Evolutionary conservation across 2,797 vertebrate genomes (phyloP).

Genomic region (Xenops minutus): DNA sequence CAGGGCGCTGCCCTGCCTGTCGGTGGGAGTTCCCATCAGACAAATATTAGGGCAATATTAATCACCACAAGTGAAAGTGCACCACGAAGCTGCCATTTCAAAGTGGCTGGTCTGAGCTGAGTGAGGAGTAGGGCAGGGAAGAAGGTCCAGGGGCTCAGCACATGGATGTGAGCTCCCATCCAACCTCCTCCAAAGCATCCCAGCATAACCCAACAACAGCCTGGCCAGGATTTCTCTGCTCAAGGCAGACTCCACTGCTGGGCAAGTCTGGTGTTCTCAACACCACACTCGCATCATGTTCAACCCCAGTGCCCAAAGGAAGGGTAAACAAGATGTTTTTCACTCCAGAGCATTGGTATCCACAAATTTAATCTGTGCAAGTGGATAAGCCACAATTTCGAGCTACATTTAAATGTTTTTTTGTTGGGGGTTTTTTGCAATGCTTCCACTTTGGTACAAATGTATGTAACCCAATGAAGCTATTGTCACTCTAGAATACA

Average conservation of each 20-base stretch:
- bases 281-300: background rate
- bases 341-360: background rate
- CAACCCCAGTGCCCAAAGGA: background rate
- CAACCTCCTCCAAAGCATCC: background rate
- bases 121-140: background rate
- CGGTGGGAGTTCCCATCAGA: background rate
- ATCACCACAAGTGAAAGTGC: constrained; percentile 8
- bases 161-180: rapidly evolving
- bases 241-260: background rate
- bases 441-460: background rate
- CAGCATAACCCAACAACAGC: rapidly evolving
- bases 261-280: background rate
- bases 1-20: constrained; percentile 11
- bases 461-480: background rate
- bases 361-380: background rate
- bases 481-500: background rate
- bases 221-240: too few species aligned
- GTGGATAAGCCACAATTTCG: background rate
- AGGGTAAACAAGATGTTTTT: rapidly evolving
- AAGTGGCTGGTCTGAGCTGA: background rate
- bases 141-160: rapidly evolving
- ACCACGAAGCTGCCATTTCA: background rate
- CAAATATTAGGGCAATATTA: constrained; percentile 35
- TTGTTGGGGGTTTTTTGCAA: background rate
- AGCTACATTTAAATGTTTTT: background rate